Evolutionary conservation across 2,888 invertebrate genomes (phyloP).

Genomic region (Petrolisthes manimaculis): DNA sequence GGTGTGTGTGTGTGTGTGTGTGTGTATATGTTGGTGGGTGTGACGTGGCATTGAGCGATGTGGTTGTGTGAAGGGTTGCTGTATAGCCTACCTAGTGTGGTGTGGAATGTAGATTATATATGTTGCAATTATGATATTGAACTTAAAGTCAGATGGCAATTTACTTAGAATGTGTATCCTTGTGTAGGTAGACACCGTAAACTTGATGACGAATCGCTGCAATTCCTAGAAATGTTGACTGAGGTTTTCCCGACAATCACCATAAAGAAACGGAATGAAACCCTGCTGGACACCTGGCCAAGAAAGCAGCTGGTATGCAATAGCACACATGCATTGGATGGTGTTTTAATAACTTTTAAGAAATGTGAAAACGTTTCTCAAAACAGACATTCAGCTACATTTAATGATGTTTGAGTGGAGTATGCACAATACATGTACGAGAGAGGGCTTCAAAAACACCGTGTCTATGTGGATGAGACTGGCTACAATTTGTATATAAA

Average conservation of each 20-base stretch:
- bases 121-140: not conserved
- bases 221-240: not conserved
- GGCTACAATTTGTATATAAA: not conserved
- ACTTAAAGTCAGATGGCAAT: not conserved
- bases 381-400: not conserved
- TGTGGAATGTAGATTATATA: not conserved
- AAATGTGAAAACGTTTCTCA: not conserved
- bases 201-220: constrained; percentile 2
- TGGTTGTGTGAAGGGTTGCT: not conserved
- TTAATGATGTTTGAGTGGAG: not conserved
- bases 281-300: not conserved
- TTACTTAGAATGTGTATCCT: not conserved
- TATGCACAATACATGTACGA: not conserved
- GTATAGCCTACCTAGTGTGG: not conserved
- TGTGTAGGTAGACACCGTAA: not conserved
- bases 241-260: constrained; percentile 5
- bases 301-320: not conserved
- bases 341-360: not conserved
- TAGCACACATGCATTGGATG: constrained; percentile 1
- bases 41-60: not conserved
- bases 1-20: not conserved
- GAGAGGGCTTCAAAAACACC: not conserved
- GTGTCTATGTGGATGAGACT: constrained; percentile 1
- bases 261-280: not conserved
- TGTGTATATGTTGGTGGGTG: not conserved